phyloP scores from a whole-genome alignment of 1,140 invertebrate genomes.

The Ephestia elutella region DNA sequence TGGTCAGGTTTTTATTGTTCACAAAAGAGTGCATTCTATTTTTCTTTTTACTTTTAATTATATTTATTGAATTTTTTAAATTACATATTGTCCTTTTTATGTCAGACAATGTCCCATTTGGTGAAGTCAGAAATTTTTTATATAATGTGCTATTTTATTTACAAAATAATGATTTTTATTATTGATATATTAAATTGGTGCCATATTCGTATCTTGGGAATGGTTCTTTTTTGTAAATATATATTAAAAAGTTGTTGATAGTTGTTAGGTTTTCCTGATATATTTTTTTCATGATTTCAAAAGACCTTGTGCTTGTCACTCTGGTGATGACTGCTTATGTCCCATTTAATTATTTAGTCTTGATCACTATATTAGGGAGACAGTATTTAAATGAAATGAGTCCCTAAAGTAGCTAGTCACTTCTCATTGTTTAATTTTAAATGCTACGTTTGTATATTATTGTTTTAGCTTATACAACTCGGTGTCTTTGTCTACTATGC shows the following conservation, averaged over 20 bases:
- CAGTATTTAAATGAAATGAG: conserved; percentile 8
- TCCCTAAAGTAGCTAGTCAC: conserved; percentile 20
- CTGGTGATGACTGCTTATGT: not conserved
- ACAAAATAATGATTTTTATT: conserved; percentile 16
- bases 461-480: too few species aligned
- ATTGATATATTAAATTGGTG: conserved; percentile 29
- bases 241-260: conserved; percentile 16
- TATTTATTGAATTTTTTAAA: conserved; percentile 9
- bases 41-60: not conserved
- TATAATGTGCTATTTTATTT: conserved; percentile 14
- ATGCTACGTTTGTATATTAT: conserved; percentile 12
- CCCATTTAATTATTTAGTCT: not conserved
- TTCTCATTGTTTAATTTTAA: conserved; percentile 13
- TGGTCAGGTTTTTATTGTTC: not conserved
- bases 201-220: conserved; percentile 33
- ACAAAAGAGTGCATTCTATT: not conserved
- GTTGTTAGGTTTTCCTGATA: conserved; percentile 12
- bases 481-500: conserved; percentile 13
- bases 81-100: conserved; percentile 10
- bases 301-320: not conserved
- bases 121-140: conserved; percentile 29
- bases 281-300: conserved; percentile 6
- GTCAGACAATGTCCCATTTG: conserved; percentile 54
- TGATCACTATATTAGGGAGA: conserved; percentile 10
- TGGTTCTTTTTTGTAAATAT: conserved; percentile 30